Conservation (phyloP, 1,140 invertebrate species). For the Heliconius eleuchia region DNA sequence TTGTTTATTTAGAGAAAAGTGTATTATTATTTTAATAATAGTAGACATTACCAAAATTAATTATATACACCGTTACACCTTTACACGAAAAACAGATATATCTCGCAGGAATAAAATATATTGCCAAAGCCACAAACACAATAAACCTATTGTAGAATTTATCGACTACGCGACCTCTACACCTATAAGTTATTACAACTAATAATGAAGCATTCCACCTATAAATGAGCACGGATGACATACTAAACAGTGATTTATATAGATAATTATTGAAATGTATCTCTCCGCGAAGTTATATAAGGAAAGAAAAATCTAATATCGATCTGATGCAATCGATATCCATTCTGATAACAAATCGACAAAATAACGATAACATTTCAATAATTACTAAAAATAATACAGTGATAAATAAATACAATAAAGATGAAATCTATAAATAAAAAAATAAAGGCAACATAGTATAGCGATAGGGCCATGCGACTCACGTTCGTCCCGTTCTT, state of each 20-base stretch:
- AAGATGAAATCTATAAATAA: neutral
- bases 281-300: neutral
- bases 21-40: too few species aligned
- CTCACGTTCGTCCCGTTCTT: conserved; percentile 77
- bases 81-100: neutral
- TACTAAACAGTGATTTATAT: neutral
- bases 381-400: neutral
- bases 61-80: neutral
- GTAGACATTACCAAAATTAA: neutral
- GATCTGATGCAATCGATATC: too few species aligned
- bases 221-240: conserved; percentile 2
- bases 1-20: too few species aligned
- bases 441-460: conserved; percentile 48
- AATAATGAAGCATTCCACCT: conserved; percentile 1
- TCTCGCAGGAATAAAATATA: conserved; percentile 9
- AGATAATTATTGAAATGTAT: neutral
- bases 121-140: conserved; percentile 5
- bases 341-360: neutral
- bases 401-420: conserved; percentile 5
- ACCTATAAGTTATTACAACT: neutral
- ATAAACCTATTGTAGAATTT: neutral
- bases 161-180: neutral
- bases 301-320: neutral
- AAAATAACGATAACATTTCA: neutral
- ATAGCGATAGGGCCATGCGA: conserved; percentile 59